phyloP scores from a whole-genome alignment of 2,888 invertebrate genomes.

The Napeogenes inachia region DNA sequence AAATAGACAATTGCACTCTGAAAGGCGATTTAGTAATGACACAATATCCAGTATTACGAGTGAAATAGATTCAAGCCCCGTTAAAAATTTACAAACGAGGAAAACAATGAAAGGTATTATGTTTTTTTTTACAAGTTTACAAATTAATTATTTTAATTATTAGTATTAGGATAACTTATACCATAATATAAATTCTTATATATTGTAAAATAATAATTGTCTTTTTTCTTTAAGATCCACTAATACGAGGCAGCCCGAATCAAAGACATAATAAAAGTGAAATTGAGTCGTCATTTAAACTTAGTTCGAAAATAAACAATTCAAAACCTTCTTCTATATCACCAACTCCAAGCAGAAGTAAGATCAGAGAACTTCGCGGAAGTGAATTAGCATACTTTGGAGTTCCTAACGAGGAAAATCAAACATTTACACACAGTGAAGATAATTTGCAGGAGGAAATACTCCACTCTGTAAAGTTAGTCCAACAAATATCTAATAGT shows the following conservation, averaged over 20 bases:
- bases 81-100: constrained; percentile 43
- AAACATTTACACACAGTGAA: constrained; percentile 28
- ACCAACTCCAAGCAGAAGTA: constrained; percentile 45
- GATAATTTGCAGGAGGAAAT: constrained; percentile 49
- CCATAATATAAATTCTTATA: background rate
- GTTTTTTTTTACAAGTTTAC: background rate
- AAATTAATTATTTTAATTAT: no score
- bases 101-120: constrained; percentile 52
- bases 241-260: constrained; percentile 23
- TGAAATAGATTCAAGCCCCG: constrained; percentile 37
- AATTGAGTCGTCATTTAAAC: background rate
- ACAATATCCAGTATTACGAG: constrained; percentile 38
- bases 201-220: background rate
- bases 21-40: constrained; percentile 45
- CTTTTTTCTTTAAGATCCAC: constrained; percentile 32
- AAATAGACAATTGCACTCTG: constrained; percentile 57
- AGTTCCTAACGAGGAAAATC: constrained; percentile 41
- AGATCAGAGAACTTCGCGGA: constrained; percentile 73
- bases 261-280: constrained; percentile 13
- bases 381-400: constrained; percentile 80
- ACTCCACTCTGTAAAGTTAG: constrained; percentile 63
- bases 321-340: constrained; percentile 42
- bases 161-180: background rate
- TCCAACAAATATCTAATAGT: constrained; percentile 62
- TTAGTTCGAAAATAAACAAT: constrained; percentile 17